Conservation (phyloP, 2,113 vertebrate genomes). For the Seriola quinqueradiata region DNA sequence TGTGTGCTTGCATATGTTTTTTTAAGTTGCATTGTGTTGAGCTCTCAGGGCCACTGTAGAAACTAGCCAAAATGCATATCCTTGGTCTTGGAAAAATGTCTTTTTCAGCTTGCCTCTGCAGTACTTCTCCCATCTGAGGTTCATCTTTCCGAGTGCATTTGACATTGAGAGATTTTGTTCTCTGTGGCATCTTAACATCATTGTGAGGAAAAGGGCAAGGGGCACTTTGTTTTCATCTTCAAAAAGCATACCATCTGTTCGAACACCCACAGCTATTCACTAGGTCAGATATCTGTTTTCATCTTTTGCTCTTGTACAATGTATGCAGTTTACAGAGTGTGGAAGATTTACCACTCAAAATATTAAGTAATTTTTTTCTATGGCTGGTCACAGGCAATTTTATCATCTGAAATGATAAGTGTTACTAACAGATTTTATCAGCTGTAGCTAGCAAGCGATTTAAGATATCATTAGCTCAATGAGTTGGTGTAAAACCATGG, state of each 20-base stretch:
- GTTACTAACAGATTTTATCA: neutral
- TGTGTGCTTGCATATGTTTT: no score
- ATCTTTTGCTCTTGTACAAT: neutral
- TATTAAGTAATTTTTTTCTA: neutral
- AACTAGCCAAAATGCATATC: neutral
- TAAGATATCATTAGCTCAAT: neutral
- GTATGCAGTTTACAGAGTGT: neutral
- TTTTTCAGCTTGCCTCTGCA: neutral
- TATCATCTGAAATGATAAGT: neutral
- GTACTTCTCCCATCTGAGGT: neutral
- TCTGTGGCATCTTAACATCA: neutral
- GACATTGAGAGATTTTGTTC: conserved; percentile 1
- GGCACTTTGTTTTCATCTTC: neutral
- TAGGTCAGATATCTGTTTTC: conserved; percentile 8
- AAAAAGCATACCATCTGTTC: neutral
- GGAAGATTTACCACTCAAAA: neutral
- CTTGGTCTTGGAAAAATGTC: neutral
- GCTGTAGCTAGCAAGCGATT: neutral
- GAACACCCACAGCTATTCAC: neutral
- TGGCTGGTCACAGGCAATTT: neutral
- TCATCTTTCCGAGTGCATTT: conserved; percentile 2
- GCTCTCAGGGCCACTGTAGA: no score
- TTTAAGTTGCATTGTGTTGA: no score
- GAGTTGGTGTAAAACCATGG: no score
- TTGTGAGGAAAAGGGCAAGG: neutral